These are phyloP conservation scores for Picus viridis DNA, from an alignment of 2,797 vertebrate species.

Conservation along the genomic window DNA sequence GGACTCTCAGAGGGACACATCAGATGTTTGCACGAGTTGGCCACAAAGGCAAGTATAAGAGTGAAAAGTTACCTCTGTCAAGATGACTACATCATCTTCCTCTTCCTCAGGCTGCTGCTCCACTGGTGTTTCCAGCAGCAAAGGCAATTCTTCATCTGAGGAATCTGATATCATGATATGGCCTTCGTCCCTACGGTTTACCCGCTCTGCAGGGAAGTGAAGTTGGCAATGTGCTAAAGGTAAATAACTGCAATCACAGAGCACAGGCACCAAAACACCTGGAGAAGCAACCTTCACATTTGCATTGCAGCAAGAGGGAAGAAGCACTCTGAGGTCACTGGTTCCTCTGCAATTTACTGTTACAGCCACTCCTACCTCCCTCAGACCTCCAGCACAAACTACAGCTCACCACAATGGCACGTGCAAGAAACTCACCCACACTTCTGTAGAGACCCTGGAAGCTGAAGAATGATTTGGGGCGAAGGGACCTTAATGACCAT, in stretches of 20 bases:
- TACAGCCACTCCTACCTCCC: not conserved
- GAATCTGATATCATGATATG: constrained; percentile 90
- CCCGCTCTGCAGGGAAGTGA: constrained; percentile 68
- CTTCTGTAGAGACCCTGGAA: not conserved
- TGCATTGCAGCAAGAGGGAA: not conserved
- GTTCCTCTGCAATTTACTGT: not conserved
- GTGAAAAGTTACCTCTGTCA: constrained; percentile 84
- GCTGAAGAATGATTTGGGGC: no score
- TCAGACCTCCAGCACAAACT: not conserved
- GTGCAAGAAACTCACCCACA: not conserved
- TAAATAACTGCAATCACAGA: not conserved
- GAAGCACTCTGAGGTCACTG: not conserved
- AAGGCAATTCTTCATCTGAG: constrained; percentile 84
- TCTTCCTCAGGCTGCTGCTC: constrained; percentile 72
- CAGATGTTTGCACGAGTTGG: not conserved
- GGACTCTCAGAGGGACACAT: not conserved
- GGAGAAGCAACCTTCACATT: not conserved
- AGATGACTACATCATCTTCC: constrained; percentile 86
- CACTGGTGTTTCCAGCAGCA: constrained; percentile 53
- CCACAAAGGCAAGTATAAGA: not conserved
- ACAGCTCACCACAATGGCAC: not conserved
- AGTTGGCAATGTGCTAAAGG: not conserved
- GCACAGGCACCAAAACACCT: not conserved
- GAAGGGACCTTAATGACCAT: no score
- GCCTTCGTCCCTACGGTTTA: constrained; percentile 71